A percentile compares a stretch with the other conserved stretches of the same genome.
Conservation (phyloP, 2,113 vertebrate species). For the Bos indicus region DNA sequence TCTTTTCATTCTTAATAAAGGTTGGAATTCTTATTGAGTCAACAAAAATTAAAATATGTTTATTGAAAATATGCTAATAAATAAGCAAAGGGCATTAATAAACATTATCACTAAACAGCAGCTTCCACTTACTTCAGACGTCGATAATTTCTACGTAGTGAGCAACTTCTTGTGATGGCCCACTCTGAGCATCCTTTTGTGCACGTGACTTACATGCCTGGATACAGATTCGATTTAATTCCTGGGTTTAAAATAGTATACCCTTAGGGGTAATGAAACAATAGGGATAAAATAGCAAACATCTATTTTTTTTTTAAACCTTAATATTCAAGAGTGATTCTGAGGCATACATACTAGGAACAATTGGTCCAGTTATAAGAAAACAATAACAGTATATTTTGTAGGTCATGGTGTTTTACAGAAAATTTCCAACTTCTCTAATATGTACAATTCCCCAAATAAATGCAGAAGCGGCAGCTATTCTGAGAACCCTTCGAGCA, state of each 20-base stretch:
- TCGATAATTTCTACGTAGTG: neutral
- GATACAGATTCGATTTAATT: slow-evolving; percentile 19
- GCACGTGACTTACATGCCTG: slow-evolving; percentile 15
- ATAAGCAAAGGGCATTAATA: neutral
- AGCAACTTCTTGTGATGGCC: neutral
- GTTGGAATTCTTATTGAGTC: neutral
- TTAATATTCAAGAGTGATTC: neutral
- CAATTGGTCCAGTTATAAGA: neutral
- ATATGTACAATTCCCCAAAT: slow-evolving; percentile 34
- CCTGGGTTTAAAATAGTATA: neutral
- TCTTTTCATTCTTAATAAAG: neutral
- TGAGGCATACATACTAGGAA: neutral
- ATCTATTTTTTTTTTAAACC: neutral
- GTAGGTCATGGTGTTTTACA: slow-evolving; percentile 3
- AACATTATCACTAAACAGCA: neutral
- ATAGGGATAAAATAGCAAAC: neutral
- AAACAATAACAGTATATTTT: slow-evolving; percentile 7
- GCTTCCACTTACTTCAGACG: neutral
- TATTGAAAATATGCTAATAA: neutral
- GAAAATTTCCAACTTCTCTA: slow-evolving; percentile 38
- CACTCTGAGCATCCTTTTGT: neutral
- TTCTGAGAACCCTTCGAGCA: slow-evolving; percentile 20
- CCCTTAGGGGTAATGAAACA: neutral
- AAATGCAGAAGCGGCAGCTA: slow-evolving; percentile 17
- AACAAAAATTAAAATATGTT: slow-evolving; percentile 11